Evolutionary conservation across 2,888 invertebrate genomes (phyloP).

Genomic region (Lasioglossum leucozonium): DNA sequence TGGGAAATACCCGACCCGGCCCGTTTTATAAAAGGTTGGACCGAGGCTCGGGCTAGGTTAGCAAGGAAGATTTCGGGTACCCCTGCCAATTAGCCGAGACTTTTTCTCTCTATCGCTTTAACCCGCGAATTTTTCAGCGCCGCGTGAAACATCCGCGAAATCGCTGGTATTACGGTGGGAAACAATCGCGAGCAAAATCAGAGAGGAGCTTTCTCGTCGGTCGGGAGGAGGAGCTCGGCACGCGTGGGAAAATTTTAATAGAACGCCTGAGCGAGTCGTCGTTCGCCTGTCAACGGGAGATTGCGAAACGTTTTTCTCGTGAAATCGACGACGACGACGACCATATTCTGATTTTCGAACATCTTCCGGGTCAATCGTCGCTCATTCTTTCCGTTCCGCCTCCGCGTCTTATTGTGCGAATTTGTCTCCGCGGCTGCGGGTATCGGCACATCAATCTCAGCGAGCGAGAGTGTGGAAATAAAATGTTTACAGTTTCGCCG

Average conservation of each 20-base stretch:
- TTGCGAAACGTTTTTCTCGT: constrained; percentile 33
- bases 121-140: not conserved
- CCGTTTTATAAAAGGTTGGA: too few relatives aligned
- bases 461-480: constrained; percentile 15
- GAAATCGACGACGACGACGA: not conserved
- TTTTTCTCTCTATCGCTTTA: too few relatives aligned
- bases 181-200: constrained; percentile 20
- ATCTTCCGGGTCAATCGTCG: not conserved
- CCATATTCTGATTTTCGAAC: constrained; percentile 28
- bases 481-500: constrained; percentile 21
- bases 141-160: not conserved
- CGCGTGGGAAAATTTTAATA: constrained; percentile 45
- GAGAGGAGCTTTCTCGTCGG: not conserved
- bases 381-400: not conserved
- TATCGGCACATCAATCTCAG: constrained; percentile 29
- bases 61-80: too few relatives aligned
- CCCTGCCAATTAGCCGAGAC: too few relatives aligned
- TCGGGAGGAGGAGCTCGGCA: not conserved
- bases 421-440: not conserved
- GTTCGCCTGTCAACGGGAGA: constrained; percentile 33
- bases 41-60: too few relatives aligned
- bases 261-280: constrained; percentile 19
- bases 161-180: constrained; percentile 3
- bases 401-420: constrained; percentile 44
- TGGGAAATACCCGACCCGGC: too few relatives aligned